Conservation (phyloP, 2,797 vertebrate species). For the Acrossocheilus wenchowensis region DNA sequence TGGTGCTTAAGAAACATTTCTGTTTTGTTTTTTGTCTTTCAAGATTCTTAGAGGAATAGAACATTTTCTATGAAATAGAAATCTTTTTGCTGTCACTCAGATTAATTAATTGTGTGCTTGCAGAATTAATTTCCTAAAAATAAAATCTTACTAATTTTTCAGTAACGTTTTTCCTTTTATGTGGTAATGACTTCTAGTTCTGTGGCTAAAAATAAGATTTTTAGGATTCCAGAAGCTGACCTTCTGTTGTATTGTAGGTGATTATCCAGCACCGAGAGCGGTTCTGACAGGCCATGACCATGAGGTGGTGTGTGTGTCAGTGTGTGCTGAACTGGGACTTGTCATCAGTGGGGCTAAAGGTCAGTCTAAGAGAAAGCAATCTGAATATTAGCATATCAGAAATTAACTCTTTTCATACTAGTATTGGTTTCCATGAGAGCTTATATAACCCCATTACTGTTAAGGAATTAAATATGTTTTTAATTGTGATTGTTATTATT, state of each 20-base stretch:
- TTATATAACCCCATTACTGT: background rate
- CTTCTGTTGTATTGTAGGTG: conserved; percentile 78
- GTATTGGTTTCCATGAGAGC: background rate
- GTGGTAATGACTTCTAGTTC: conserved; percentile 60
- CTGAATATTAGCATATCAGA: conserved; percentile 11
- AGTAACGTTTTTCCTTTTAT: background rate
- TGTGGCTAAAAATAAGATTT: conserved; percentile 83
- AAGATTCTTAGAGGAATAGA: background rate
- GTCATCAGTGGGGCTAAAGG: conserved; percentile 99
- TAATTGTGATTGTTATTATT: background rate
- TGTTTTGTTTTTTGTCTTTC: too few species aligned
- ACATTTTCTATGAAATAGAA: background rate
- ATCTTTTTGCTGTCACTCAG: background rate
- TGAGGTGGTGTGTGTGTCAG: conserved; percentile 96
- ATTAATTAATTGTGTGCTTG: background rate
- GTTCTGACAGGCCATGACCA: conserved; percentile 97
- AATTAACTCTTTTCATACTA: background rate
- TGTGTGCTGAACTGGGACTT: conserved; percentile 95
- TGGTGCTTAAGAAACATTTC: background rate
- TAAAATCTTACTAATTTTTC: background rate
- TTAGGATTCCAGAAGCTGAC: background rate
- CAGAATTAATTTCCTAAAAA: background rate
- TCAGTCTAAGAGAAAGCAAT: conserved; percentile 66
- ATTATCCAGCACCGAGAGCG: conserved; percentile 95
- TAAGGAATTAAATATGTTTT: background rate